Conservation (phyloP, 2,888 invertebrate species). For the Mythimna lalbum region DNA sequence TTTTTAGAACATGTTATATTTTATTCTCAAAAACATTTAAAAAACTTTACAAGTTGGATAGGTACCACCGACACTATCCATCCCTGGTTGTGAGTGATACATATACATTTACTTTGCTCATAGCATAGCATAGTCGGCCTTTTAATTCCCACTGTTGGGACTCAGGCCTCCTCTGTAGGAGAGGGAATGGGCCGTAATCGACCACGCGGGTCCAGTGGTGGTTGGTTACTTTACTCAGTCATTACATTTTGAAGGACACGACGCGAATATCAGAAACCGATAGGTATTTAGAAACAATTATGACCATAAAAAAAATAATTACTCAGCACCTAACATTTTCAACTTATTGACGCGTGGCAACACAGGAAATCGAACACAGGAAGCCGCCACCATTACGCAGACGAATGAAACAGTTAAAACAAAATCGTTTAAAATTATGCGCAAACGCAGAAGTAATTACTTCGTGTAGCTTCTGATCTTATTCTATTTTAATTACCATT, state of each 20-base stretch:
- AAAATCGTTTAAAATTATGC: slow-evolving; percentile 65
- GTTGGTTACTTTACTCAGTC: background rate
- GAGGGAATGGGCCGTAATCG: too few relatives aligned
- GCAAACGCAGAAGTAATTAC: slow-evolving; percentile 62
- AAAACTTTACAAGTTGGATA: too few relatives aligned
- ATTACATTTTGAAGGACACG: background rate
- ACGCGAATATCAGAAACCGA: background rate
- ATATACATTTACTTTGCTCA: background rate
- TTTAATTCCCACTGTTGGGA: too few relatives aligned
- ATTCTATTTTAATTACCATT: slow-evolving; percentile 65
- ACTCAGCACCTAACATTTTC: slow-evolving; percentile 8
- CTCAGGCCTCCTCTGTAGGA: too few relatives aligned
- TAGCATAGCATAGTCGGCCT: too few relatives aligned
- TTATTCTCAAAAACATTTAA: too few relatives aligned
- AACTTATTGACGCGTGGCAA: slow-evolving; percentile 40
- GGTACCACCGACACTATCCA: too few relatives aligned
- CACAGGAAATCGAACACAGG: slow-evolving; percentile 46
- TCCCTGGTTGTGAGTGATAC: too few relatives aligned
- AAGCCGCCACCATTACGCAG: slow-evolving; percentile 29
- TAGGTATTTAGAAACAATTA: background rate
- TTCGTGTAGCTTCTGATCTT: slow-evolving; percentile 60
- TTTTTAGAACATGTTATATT: too few relatives aligned
- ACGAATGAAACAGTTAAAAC: slow-evolving; percentile 44
- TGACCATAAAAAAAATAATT: slow-evolving; percentile 12
- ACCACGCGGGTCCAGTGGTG: too few relatives aligned